Conservation (phyloP, 2,113 vertebrate genomes). For the Colius striatus region DNA sequence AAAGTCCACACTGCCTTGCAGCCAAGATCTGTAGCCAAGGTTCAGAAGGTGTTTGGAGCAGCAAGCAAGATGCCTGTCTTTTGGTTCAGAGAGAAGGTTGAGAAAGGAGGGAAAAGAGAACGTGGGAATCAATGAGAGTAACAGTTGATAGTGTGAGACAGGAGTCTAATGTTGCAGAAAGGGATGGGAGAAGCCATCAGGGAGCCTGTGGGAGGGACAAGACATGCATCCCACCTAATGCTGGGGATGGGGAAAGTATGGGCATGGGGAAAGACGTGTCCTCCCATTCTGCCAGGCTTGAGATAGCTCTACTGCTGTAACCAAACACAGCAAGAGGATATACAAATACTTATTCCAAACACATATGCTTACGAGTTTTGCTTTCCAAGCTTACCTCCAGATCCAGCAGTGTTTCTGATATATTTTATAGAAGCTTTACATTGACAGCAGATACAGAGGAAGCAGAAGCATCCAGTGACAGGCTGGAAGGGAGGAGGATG, state of each 20-base stretch:
- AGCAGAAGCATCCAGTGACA: constrained; percentile 48
- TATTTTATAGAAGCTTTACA: neutral
- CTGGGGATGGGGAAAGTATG: neutral
- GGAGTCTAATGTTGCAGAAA: neutral
- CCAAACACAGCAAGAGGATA: neutral
- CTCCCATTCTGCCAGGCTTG: neutral
- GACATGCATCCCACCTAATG: neutral
- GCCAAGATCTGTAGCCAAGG: neutral
- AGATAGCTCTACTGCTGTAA: neutral
- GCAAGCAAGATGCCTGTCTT: rapidly evolving
- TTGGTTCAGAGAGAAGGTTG: neutral
- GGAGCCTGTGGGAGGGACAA: neutral
- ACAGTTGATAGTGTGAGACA: neutral
- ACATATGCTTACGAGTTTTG: neutral
- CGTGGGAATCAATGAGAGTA: neutral
- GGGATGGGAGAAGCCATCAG: neutral
- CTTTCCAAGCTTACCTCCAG: constrained; percentile 48
- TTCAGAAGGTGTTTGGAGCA: neutral
- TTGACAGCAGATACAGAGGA: constrained; percentile 9
- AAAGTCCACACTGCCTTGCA: neutral
- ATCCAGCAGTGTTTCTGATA: neutral
- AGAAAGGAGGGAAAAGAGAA: neutral
- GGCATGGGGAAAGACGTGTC: rapidly evolving
- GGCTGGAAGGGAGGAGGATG: neutral
- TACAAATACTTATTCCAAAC: rapidly evolving